Percentiles rank a stretch among this genome's conserved stretches.
Conservation (phyloP, 1,140 invertebrate species). For the Calliopsis andreniformis region DNA sequence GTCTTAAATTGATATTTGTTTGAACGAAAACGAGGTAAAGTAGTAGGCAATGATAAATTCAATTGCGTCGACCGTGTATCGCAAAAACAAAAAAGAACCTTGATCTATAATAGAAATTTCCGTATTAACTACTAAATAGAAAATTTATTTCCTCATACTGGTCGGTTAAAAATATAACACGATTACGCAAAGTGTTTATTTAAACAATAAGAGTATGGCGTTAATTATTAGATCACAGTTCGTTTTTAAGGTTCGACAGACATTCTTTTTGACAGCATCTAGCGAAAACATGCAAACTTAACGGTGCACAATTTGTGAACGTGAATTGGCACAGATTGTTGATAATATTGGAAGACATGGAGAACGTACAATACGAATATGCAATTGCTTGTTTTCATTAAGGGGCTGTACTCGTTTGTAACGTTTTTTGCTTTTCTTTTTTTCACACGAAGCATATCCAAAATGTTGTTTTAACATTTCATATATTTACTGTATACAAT, state of each 20-base stretch:
- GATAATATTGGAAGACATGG: slow-evolving; percentile 36
- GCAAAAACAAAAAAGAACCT: not conserved
- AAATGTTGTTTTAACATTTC: slow-evolving; percentile 69
- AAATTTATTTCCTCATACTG: slow-evolving; percentile 49
- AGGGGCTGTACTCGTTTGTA: slow-evolving; percentile 4
- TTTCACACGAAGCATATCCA: slow-evolving; percentile 60
- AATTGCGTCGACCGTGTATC: not conserved
- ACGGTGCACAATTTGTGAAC: not conserved
- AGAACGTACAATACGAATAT: slow-evolving; percentile 31
- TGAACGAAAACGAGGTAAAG: slow-evolving; percentile 16
- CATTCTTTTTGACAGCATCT: slow-evolving; percentile 6
- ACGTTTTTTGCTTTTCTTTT: slow-evolving; percentile 19
- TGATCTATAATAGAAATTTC: slow-evolving; percentile 39
- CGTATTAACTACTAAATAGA: slow-evolving; percentile 20
- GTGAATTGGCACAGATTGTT: slow-evolving; percentile 27
- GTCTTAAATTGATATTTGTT: not conserved
- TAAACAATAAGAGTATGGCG: slow-evolving; percentile 32
- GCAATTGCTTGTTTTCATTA: slow-evolving; percentile 12
- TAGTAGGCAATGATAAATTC: not conserved
- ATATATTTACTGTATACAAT: slow-evolving; percentile 78
- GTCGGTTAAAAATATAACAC: slow-evolving; percentile 46
- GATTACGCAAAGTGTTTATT: slow-evolving; percentile 44
- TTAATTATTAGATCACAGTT: slow-evolving; percentile 57
- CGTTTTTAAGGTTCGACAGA: slow-evolving; percentile 38
- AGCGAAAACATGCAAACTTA: slow-evolving; percentile 7